Evolutionary conservation across 2,113 vertebrate species (phyloP), one percentile per base, ranked within the genome.

Genomic region (Pseudopipra pipra): DNA sequence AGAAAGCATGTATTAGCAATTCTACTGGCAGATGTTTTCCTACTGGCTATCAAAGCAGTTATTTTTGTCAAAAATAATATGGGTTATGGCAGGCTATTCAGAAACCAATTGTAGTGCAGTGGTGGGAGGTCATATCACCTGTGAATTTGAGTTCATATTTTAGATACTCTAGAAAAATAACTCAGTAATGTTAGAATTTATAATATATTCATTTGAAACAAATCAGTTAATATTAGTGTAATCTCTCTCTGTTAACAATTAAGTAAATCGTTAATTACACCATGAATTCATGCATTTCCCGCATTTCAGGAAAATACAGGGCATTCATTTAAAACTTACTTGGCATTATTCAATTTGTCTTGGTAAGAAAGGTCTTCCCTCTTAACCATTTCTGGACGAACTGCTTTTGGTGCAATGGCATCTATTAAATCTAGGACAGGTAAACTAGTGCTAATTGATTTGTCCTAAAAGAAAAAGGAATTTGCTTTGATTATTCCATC

Each of bases 401-500:
- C 97, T 55, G 98, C 98, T 78, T 98, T 98, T 52, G 99, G 98
- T 95, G 98, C 98, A 80, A 99, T 99, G 87, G 97, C 98, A 95
- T 99, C 99, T 85, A 99, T 99, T 97, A 99, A 98, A 96, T 99
- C 99, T 67, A 99, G 98, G 82, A 99, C 99, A 63, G 99, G 99
- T 92, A 99, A 97, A 93, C 99, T 99, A 75, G 98, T 99, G 96
- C 99, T 99, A 97, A 99, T 99, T 80, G 98, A 98, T 95, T 97
- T 98, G 97, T 99, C 99, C 99, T 99, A 92, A 66, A 97, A 96
- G 70, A 77, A 98, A 54, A 85, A 83, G 14, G 35, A 93, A 81
- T 77, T 72, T 74, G 28, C 54, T 85, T 95, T 78, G 30, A 74
- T 85, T 86, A 81, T 54, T 80, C 44, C 37, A 18, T 56, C 41